These are phyloP conservation scores for Molossus alvarezi DNA, from an alignment of 2,797 vertebrate genomes.

Conservation along the genomic window DNA sequence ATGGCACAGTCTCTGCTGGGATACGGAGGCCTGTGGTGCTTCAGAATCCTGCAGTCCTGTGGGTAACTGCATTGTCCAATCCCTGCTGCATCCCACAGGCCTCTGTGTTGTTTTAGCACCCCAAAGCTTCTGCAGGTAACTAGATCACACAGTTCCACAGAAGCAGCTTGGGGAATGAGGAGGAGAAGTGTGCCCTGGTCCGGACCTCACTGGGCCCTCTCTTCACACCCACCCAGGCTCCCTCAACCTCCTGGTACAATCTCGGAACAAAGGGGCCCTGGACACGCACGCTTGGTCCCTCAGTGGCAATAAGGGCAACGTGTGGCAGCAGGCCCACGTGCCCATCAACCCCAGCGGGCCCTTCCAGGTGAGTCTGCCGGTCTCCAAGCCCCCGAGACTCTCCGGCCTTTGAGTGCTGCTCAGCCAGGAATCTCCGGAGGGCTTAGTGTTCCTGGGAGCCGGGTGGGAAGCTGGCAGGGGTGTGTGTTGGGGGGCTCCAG, in stretches of 20 bases:
- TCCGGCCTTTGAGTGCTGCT: fast-evolving
- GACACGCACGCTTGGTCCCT: slow-evolving; percentile 94
- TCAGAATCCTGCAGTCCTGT: no score
- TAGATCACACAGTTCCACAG: no score
- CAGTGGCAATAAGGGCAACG: slow-evolving; percentile 94
- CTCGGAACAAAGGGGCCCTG: slow-evolving; percentile 94
- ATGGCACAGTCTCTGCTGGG: no score
- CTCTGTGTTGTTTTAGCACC: no score
- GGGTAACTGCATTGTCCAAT: no score
- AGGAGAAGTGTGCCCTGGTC: no score
- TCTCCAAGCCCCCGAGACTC: no score
- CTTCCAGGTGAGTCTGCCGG: slow-evolving; percentile 94
- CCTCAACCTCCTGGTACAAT: slow-evolving; percentile 95
- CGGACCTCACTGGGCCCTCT: neutral
- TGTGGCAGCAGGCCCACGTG: slow-evolving; percentile 95
- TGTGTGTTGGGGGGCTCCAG: neutral
- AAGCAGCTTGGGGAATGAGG: neutral
- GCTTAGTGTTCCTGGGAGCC: fast-evolving
- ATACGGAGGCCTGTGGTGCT: no score
- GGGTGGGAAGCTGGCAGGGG: neutral
- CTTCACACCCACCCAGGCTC: slow-evolving; percentile 89
- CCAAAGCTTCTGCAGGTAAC: no score
- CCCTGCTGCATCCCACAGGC: no score
- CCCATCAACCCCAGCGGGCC: slow-evolving; percentile 95
- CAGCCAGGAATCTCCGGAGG: neutral